Conservation (phyloP, 2,888 invertebrate genomes). For the Hypsopygia costalis region DNA sequence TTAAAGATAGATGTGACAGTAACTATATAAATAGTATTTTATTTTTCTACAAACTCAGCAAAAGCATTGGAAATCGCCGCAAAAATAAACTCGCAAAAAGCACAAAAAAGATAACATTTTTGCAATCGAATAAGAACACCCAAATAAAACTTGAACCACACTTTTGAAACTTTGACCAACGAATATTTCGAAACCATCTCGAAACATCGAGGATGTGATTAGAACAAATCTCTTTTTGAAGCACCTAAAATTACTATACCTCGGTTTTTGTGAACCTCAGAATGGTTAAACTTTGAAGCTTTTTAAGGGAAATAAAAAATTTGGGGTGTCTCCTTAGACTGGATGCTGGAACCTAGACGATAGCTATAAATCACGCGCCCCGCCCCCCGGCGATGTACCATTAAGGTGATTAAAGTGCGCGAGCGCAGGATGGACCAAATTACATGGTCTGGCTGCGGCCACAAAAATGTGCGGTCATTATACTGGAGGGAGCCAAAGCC, state of each 20-base stretch:
- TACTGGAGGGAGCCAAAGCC: slow-evolving; percentile 29
- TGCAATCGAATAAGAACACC: too few relatives aligned
- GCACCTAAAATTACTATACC: background rate
- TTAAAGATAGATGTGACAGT: too few relatives aligned
- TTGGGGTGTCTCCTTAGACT: slow-evolving; percentile 12
- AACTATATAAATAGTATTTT: too few relatives aligned
- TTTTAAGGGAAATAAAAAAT: background rate
- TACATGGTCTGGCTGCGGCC: slow-evolving; percentile 53
- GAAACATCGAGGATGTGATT: background rate
- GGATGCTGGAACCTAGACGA: slow-evolving; percentile 32
- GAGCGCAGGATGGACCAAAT: slow-evolving; percentile 68
- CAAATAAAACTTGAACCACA: too few relatives aligned
- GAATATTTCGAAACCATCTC: background rate
- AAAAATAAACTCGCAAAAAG: too few relatives aligned
- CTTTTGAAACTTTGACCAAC: background rate
- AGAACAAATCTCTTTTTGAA: background rate
- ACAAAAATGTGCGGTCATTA: slow-evolving; percentile 59
- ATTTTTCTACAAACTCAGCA: too few relatives aligned
- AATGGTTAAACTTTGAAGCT: background rate
- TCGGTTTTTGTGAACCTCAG: background rate
- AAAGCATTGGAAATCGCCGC: too few relatives aligned
- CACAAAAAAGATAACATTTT: too few relatives aligned
- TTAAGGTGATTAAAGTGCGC: slow-evolving; percentile 64
- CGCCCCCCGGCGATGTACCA: slow-evolving; percentile 48
- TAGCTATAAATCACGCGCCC: slow-evolving; percentile 52